These are phyloP conservation scores for Sus scrofa DNA, from an alignment of 2,113 vertebrate genomes.

Conservation along the genomic window T2T-Sscrofa CM000818.6:52418001-52418500, in stretches of 20 bases:
- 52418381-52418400: neutral
- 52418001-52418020: neutral
- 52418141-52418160: neutral
- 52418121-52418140: neutral
- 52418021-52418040: neutral
- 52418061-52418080: neutral
- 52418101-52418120: neutral
- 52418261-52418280: constrained; percentile 79
- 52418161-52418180: rapidly evolving
- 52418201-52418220: neutral
- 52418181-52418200: constrained; percentile 86
- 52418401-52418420: neutral
- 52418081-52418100: neutral
- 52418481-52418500: no score
- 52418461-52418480: neutral
- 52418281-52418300: constrained; percentile 78
- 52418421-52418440: neutral
- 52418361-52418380: neutral
- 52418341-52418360: neutral
- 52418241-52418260: constrained; percentile 86
- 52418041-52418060: neutral
- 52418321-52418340: no score
- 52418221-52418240: constrained; percentile 65
- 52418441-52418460: neutral
- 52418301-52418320: neutral